Conservation (phyloP, 1,140 invertebrate genomes). For the Apis florea region DNA sequence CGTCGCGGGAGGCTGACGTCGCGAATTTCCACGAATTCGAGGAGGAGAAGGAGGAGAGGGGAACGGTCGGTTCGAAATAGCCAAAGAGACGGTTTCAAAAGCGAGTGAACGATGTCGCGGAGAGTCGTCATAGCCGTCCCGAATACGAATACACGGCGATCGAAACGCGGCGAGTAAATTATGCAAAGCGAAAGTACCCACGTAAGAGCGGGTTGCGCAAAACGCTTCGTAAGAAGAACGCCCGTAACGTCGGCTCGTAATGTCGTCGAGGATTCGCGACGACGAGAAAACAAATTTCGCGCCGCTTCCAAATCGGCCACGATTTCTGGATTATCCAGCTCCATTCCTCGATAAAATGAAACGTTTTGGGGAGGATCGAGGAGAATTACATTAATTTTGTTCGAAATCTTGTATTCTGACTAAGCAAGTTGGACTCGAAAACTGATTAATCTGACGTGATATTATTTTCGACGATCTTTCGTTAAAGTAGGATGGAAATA, state of each 20-base stretch:
- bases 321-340: too few species aligned
- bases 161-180: constrained; percentile 65
- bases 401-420: too few species aligned
- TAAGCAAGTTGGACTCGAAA: too few species aligned
- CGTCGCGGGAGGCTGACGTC: neutral
- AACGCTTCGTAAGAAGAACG: constrained; percentile 62
- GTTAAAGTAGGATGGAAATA: too few species aligned
- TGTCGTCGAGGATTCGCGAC: constrained; percentile 48
- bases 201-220: constrained; percentile 66
- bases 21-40: constrained; percentile 1
- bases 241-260: constrained; percentile 56
- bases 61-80: neutral
- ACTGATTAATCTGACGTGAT: too few species aligned
- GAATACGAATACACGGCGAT: constrained; percentile 64
- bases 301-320: constrained; percentile 14
- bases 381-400: too few species aligned
- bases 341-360: too few species aligned
- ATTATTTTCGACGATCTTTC: too few species aligned
- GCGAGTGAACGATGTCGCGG: constrained; percentile 52
- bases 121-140: constrained; percentile 51
- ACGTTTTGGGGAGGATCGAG: too few species aligned
- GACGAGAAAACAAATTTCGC: constrained; percentile 42
- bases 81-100: constrained; percentile 40
- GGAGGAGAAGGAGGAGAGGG: neutral
- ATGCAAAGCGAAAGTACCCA: constrained; percentile 69